These are phyloP conservation scores for Lasioglossum malachurum DNA, from an alignment of 2,888 invertebrate genomes.

Conservation along the genomic window DNA sequence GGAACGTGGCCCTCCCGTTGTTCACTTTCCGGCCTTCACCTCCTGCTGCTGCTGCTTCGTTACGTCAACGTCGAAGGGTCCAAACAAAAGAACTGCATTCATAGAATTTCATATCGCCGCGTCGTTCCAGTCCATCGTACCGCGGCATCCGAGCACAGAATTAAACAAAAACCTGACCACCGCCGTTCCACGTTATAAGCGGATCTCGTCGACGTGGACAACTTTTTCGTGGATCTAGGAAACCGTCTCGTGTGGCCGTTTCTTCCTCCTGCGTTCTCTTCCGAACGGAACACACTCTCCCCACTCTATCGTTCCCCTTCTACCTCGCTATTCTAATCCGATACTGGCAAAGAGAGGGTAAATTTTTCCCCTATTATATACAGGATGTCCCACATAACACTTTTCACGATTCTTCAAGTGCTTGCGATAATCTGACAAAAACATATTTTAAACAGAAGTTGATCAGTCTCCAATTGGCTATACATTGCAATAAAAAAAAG, in stretches of 20 bases:
- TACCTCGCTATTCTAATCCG: too few relatives aligned
- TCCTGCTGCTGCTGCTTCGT: not conserved
- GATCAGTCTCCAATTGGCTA: too few relatives aligned
- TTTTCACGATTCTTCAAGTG: too few relatives aligned
- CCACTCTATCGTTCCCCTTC: too few relatives aligned
- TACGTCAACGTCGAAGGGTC: not conserved
- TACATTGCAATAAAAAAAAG: too few relatives aligned
- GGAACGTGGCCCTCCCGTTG: not conserved
- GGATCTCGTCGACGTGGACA: not conserved
- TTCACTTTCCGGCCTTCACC: not conserved
- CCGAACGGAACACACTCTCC: too few relatives aligned
- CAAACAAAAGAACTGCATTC: constrained; percentile 13
- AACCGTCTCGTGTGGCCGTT: not conserved
- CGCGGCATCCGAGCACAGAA: not conserved
- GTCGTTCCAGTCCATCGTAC: not conserved
- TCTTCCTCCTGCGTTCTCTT: not conserved
- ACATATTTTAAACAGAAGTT: too few relatives aligned
- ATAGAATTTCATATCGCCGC: not conserved
- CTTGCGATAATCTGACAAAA: too few relatives aligned
- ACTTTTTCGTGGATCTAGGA: not conserved
- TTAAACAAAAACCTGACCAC: not conserved
- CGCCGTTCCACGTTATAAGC: not conserved
- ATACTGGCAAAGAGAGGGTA: too few relatives aligned
- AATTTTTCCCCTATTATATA: too few relatives aligned
- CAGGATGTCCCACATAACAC: too few relatives aligned